phyloP scores from a whole-genome alignment of 2,888 invertebrate genomes.

The Cheilosia urbana region DNA sequence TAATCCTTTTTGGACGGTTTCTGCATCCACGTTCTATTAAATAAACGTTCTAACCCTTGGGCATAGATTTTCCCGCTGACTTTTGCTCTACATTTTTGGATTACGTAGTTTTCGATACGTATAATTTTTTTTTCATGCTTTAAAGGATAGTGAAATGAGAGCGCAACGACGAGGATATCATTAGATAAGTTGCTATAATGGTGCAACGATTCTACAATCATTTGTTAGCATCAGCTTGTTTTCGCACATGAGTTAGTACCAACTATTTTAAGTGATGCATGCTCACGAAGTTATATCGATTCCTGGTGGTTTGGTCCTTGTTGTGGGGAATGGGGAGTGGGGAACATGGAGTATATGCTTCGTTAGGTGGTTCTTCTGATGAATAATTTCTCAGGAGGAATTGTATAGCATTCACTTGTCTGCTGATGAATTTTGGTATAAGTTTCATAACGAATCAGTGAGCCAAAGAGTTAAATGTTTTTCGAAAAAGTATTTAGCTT shows the following conservation, averaged over 20 bases:
- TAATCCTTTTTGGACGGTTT: not conserved
- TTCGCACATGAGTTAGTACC: not conserved
- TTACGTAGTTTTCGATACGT: not conserved
- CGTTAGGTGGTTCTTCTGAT: too few species aligned
- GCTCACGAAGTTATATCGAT: not conserved
- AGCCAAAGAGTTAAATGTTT: too few species aligned
- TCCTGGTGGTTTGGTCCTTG: too few species aligned
- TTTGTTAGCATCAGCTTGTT: not conserved
- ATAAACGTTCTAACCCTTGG: constrained; percentile 18
- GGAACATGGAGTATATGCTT: too few species aligned
- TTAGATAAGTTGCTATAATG: constrained; percentile 63
- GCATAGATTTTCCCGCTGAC: constrained; percentile 26
- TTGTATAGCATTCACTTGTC: too few species aligned
- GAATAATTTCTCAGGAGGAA: too few species aligned
- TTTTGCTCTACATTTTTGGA: constrained; percentile 2
- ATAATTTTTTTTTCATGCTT: not conserved
- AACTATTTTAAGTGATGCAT: not conserved
- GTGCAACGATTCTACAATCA: constrained; percentile 4
- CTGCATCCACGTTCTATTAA: not conserved
- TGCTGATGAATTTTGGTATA: too few species aligned
- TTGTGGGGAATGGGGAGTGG: too few species aligned
- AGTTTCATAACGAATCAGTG: too few species aligned
- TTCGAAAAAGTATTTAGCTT: too few species aligned
- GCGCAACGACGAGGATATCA: constrained; percentile 51
- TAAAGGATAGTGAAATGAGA: constrained; percentile 21